These are phyloP conservation scores for Mnemiopsis leidyi DNA, from an alignment of 37 sponge, comb jelly and placozoan genomes.

Conservation along the genomic window DNA sequence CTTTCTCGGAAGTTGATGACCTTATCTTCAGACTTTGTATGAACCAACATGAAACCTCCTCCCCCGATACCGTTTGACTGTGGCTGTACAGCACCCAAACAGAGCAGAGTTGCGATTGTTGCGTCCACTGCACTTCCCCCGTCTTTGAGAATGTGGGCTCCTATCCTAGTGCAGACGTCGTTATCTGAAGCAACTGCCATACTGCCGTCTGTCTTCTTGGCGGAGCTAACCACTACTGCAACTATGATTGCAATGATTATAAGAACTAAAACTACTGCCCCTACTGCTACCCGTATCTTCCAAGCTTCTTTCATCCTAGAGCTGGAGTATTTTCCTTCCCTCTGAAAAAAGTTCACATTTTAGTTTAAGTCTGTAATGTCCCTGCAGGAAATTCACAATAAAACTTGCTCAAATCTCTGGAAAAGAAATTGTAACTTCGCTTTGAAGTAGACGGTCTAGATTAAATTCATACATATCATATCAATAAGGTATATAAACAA, in stretches of 20 bases:
- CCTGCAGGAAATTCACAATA: too few species aligned
- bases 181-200: constrained; percentile 89
- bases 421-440: too few species aligned
- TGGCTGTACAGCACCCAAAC: constrained; percentile 85
- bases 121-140: constrained; percentile 92
- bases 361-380: too few species aligned
- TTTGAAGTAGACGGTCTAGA: too few species aligned
- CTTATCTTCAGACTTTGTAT: constrained; percentile 67
- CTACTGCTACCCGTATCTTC: too few species aligned
- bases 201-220: not conserved
- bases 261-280: not conserved
- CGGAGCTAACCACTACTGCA: not conserved
- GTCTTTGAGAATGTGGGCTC: constrained; percentile 71
- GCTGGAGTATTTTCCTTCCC: too few species aligned
- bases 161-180: constrained; percentile 76
- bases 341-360: too few species aligned
- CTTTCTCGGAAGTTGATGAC: constrained; percentile 86
- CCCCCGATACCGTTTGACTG: constrained; percentile 95
- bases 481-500: too few species aligned
- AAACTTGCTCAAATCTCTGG: too few species aligned
- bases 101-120: constrained; percentile 80
- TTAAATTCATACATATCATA: too few species aligned
- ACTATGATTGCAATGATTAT: not conserved
- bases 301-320: too few species aligned
- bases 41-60: constrained; percentile 92